phyloP scores from a whole-genome alignment of 2,113 vertebrate genomes.

The Orycteropus afer region DNA sequence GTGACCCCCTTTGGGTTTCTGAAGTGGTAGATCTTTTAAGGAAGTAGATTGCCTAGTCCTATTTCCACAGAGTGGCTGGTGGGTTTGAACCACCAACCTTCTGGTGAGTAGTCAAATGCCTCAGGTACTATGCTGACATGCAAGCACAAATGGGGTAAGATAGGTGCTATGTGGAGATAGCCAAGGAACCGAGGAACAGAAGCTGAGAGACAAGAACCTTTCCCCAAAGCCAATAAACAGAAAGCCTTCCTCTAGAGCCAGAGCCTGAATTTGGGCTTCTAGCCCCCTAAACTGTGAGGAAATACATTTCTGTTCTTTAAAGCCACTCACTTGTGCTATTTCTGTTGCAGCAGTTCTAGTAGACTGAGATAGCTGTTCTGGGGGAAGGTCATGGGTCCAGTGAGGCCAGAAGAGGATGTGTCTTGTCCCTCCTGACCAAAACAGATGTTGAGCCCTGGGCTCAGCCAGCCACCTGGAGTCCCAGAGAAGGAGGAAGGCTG shows the following conservation, averaged over 20 bases:
- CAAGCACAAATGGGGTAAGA: neutral
- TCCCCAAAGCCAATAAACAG: neutral
- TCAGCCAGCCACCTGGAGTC: neutral
- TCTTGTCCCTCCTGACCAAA: neutral
- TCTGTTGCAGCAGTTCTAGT: neutral
- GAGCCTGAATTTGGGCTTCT: neutral
- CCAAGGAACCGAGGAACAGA: neutral
- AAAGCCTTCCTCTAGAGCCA: neutral
- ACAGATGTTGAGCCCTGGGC: neutral
- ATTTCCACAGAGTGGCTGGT: too few relatives aligned
- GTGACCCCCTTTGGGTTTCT: too few relatives aligned
- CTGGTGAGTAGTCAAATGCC: too few relatives aligned
- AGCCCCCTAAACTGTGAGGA: neutral
- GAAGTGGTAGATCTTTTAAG: too few relatives aligned
- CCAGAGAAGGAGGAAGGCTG: fast-evolving
- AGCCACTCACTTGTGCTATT: too few relatives aligned
- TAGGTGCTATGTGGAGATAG: neutral
- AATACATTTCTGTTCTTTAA: neutral
- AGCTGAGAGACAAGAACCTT: neutral
- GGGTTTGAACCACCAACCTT: too few relatives aligned
- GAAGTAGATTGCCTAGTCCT: too few relatives aligned
- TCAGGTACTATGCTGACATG: too few relatives aligned
- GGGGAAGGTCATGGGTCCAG: fast-evolving
- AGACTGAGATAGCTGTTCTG: neutral
- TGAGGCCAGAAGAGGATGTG: fast-evolving